Conservation (phyloP, 2,113 vertebrate species). For the Sinocyclocheilus grahami region DNA sequence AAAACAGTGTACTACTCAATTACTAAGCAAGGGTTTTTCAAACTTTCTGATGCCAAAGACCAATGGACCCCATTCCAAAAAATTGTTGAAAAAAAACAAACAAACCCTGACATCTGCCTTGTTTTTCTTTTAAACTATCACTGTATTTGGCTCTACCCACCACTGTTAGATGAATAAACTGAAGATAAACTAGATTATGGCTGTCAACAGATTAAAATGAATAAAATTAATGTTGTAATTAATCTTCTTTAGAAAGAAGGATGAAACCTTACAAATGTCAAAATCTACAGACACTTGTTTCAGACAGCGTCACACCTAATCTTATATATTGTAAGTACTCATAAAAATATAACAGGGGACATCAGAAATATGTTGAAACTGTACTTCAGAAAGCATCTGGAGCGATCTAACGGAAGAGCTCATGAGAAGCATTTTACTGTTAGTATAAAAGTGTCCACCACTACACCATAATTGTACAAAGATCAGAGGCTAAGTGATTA, state of each 20-base stretch:
- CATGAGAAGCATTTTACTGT: neutral
- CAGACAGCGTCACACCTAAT: neutral
- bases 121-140: too few species aligned
- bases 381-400: neutral
- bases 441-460: conserved; percentile 1
- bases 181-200: too few species aligned
- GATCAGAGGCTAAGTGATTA: conserved; percentile 50
- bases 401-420: neutral
- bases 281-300: neutral
- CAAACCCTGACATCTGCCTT: too few species aligned
- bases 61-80: too few species aligned
- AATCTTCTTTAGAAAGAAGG: neutral
- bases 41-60: too few species aligned
- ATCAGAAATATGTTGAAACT: neutral
- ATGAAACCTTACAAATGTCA: neutral
- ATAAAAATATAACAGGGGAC: neutral
- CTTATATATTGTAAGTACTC: neutral
- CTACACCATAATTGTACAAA: conserved; percentile 54
- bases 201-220: neutral
- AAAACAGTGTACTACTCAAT: neutral
- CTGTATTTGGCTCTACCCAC: too few species aligned
- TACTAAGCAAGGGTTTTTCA: too few species aligned
- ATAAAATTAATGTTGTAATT: neutral
- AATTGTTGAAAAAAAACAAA: too few species aligned
- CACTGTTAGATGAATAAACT: too few species aligned